Conservation (phyloP, 2,797 vertebrate species). For the Enteromius radiatus region DNA sequence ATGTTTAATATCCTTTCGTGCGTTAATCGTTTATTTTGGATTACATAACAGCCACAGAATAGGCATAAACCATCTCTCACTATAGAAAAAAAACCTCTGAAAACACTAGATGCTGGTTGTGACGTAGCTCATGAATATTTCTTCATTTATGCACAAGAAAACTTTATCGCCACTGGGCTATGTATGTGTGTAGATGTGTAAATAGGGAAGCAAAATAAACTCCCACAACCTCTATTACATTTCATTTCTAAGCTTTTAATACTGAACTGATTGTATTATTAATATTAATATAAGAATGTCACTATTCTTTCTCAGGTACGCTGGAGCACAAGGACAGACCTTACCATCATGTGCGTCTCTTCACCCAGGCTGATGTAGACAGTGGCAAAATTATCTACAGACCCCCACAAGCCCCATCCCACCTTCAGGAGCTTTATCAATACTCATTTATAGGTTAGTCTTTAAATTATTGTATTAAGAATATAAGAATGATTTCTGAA, state of each 20-base stretch:
- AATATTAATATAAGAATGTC: background rate
- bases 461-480: background rate
- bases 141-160: background rate
- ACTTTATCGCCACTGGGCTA: background rate
- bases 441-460: conserved; percentile 91
- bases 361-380: conserved; percentile 91
- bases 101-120: background rate
- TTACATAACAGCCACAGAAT: background rate
- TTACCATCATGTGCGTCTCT: conserved; percentile 73
- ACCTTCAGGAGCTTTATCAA: conserved; percentile 89
- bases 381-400: conserved; percentile 86
- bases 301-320: conserved; percentile 73
- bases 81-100: background rate
- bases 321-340: conserved; percentile 86
- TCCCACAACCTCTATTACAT: background rate
- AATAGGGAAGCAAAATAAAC: background rate
- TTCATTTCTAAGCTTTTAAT: background rate
- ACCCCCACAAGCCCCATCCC: conserved; percentile 84
- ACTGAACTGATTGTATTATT: background rate
- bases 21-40: background rate
- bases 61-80: background rate
- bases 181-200: background rate
- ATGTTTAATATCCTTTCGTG: background rate
- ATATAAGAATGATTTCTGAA: background rate
- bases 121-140: background rate